Evolutionary conservation across 2,113 vertebrate species (phyloP).

Genomic region (Austrofundulus limnaeus): DNA sequence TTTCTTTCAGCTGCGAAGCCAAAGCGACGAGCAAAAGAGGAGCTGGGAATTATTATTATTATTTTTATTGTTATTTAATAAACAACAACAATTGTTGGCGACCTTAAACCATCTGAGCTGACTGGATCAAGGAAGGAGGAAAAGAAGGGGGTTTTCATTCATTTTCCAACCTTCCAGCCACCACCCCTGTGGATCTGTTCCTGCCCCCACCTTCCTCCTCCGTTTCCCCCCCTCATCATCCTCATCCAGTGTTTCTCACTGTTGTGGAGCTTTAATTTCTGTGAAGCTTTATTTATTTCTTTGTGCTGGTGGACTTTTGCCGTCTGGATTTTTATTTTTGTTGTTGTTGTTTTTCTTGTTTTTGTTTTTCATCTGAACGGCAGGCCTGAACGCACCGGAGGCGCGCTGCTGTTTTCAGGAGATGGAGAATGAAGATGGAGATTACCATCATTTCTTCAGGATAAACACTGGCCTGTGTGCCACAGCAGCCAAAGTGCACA

Average conservation of each 20-base stretch:
- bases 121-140: conserved; percentile 45
- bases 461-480: conserved; percentile 60
- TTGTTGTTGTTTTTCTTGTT: too few relatives aligned
- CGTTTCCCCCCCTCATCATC: conserved; percentile 11
- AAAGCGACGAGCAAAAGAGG: conserved; percentile 22
- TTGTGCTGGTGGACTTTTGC: not conserved
- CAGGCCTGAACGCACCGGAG: conserved; percentile 41
- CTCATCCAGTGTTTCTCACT: conserved; percentile 32
- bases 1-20: conserved; percentile 62
- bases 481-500: conserved; percentile 55
- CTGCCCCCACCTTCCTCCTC: conserved; percentile 7
- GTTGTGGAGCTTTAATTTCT: conserved; percentile 33
- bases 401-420: conserved; percentile 70
- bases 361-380: too few relatives aligned
- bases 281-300: not conserved
- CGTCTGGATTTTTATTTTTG: too few relatives aligned
- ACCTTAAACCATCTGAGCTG: too few relatives aligned
- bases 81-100: not conserved
- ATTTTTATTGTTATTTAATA: too few relatives aligned
- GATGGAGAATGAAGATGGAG: conserved; percentile 85
- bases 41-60: too few relatives aligned
- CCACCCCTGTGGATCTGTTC: conserved; percentile 69
- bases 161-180: conserved; percentile 68
- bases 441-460: conserved; percentile 75
- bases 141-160: conserved; percentile 73